These are phyloP conservation scores for Coregonus ussuriensis DNA, from an alignment of 2,797 vertebrate species.

Conservation along the genomic window DNA sequence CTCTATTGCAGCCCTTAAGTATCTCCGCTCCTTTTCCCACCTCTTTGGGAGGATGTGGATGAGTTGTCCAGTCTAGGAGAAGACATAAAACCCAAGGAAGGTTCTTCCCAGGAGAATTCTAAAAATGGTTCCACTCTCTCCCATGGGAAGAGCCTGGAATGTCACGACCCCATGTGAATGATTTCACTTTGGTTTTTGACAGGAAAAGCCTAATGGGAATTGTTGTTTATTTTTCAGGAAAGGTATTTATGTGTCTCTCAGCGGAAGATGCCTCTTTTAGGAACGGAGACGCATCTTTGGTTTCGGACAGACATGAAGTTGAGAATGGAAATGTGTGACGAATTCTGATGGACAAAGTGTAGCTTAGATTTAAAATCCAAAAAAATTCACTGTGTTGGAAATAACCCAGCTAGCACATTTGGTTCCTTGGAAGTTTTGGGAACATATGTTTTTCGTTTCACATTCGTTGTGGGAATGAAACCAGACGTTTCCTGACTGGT, in stretches of 20 bases:
- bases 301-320: neutral
- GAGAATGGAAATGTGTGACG: neutral
- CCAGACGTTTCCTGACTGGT: too few relatives aligned
- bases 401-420: too few relatives aligned
- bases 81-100: constrained; percentile 50
- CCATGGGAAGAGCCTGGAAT: constrained; percentile 58
- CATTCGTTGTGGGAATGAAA: too few relatives aligned
- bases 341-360: neutral
- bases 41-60: constrained; percentile 36
- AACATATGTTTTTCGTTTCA: too few relatives aligned
- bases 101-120: constrained; percentile 59
- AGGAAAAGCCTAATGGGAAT: constrained; percentile 44
- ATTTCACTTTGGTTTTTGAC: constrained; percentile 66
- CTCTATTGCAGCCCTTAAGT: constrained; percentile 44
- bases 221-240: constrained; percentile 45
- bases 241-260: constrained; percentile 33
- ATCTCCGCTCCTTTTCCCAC: constrained; percentile 40
- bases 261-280: constrained; percentile 38
- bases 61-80: constrained; percentile 55
- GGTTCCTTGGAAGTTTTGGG: too few relatives aligned
- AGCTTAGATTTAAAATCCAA: neutral
- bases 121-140: constrained; percentile 68
- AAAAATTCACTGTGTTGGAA: neutral
- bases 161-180: constrained; percentile 68
- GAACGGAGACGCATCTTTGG: constrained; percentile 23